Base-by-base conservation (phyloP, 2,797 vertebrate species). In the Saguinus oedipus region DNA sequence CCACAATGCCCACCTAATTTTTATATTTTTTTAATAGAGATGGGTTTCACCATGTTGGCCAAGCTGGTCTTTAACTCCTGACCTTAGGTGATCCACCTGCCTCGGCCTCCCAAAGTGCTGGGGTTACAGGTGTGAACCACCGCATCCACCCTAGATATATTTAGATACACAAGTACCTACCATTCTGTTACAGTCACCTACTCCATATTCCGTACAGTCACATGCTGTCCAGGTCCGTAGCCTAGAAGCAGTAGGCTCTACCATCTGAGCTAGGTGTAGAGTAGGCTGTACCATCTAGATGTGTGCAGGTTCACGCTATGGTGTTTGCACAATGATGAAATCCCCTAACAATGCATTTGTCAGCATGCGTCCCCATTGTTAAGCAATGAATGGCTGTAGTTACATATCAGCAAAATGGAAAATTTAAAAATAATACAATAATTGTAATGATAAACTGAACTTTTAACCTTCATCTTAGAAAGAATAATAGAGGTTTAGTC, bases 401-500 rank as follows among this genome's bases (percentile, higher is more conserved):
- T 95, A 76, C 9, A 4, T 92, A 64, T 55, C 59, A 79, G 39
- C 59, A 91, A 64, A 87, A 91, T 93, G n/a, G 59, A 90, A 78
- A 85, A 85, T 93, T 48, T 46, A 88, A 93, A 78, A 64, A 44
- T 12, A 81, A 50, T 33, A 27, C 4, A 24, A 11, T n/a, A 30
- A 44, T 33, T 44, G 5, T 30, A 39, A 42, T 39, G 20, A 39
- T 27, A 33, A 57, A n/a, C 78, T 70, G 46, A 46, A 24, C n/a
- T 76, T 46, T 72, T 36, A 39, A 42, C 15, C 78, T 92, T 74
- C 20, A 33, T 7, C 53, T 72, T 75, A 39, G 75, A 76, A 82
- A 88, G 39, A 20, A 14, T 50, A 39, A 39, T 1, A 27, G 14
- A 44, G 27, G 42, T 12, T 11, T 75, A 24, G 24, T 7, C n/a